phyloP scores from a whole-genome alignment of 2,113 vertebrate species.

The Tenrec ecaudatus region DNA sequence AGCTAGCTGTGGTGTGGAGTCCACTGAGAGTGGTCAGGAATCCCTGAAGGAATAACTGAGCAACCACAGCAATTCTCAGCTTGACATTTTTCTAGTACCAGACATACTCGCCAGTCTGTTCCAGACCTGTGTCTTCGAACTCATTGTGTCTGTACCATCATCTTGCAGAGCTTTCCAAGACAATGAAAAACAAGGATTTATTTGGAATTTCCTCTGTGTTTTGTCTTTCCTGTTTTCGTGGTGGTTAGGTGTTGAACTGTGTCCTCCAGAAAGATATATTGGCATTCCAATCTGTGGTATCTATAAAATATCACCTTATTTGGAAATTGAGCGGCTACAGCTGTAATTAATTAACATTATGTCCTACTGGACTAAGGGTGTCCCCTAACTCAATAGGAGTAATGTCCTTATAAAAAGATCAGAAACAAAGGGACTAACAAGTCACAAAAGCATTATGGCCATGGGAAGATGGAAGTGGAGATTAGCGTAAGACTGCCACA shows the following conservation, averaged over 20 bases:
- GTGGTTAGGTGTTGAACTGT: neutral
- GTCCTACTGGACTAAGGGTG: neutral
- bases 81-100: neutral
- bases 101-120: neutral
- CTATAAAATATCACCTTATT: neutral
- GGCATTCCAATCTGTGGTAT: neutral
- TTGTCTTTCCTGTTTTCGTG: slow-evolving; percentile 10
- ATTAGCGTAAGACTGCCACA: too few species aligned
- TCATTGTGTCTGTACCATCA: neutral
- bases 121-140: slow-evolving; percentile 15
- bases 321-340: neutral
- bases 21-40: neutral
- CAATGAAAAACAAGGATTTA: slow-evolving; percentile 10
- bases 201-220: slow-evolving; percentile 29
- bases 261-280: neutral
- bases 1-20: neutral
- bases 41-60: slow-evolving; percentile 24
- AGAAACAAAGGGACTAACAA: neutral
- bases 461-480: too few species aligned
- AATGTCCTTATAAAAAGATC: neutral
- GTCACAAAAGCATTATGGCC: neutral
- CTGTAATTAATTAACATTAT: neutral
- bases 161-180: slow-evolving; percentile 40
- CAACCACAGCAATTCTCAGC: neutral
- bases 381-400: neutral